phyloP scores from a whole-genome alignment of 2,113 vertebrate genomes.

The Trematocara variabile region DNA sequence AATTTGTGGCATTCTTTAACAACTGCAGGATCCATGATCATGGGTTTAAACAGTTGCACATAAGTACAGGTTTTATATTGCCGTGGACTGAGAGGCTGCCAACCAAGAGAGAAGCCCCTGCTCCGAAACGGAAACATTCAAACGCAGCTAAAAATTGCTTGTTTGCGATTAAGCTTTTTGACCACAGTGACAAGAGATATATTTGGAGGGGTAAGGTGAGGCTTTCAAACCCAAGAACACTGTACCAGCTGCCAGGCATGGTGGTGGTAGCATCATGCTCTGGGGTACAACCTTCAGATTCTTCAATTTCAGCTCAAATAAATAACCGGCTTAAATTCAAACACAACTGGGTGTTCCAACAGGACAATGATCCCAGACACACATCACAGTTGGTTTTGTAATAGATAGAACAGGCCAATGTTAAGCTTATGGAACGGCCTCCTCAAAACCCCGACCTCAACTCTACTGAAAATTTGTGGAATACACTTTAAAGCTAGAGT shows the following conservation, averaged over 20 bases:
- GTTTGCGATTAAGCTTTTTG: background rate
- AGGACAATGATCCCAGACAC: background rate
- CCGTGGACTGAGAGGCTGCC: background rate
- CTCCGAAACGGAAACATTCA: background rate
- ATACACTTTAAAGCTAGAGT: background rate
- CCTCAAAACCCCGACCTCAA: background rate
- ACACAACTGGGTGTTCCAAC: background rate
- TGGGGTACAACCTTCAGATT: background rate
- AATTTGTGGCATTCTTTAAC: background rate
- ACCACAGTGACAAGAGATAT: background rate
- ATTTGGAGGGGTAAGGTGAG: background rate
- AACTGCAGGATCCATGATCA: background rate
- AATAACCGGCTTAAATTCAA: background rate
- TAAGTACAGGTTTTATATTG: background rate
- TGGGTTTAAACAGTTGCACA: background rate
- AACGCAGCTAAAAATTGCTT: background rate
- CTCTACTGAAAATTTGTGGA: background rate
- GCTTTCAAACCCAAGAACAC: background rate
- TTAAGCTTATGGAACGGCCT: background rate
- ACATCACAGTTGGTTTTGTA: background rate
- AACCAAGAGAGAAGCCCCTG: too few relatives aligned
- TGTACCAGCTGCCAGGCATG: fast-evolving
- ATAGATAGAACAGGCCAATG: background rate
- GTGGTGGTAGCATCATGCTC: background rate
- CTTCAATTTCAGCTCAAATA: background rate